These are phyloP conservation scores for Macropodus opercularis DNA, from an alignment of 2,797 vertebrate genomes.

Conservation along the genomic window DNA sequence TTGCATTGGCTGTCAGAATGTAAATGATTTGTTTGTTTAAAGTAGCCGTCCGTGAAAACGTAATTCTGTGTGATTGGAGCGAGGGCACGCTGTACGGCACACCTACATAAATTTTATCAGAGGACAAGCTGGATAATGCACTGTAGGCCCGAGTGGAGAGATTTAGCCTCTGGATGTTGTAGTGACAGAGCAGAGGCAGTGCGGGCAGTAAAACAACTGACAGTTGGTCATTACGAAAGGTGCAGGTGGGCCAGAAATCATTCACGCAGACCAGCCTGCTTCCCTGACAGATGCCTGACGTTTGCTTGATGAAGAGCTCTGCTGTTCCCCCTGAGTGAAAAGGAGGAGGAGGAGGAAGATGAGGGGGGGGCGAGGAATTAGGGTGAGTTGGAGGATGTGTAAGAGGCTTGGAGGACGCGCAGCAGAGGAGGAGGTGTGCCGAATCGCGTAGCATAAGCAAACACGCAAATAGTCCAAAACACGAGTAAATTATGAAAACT, in stretches of 20 bases:
- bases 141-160: slow-evolving; percentile 47
- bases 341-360: neutral
- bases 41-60: slow-evolving; percentile 37
- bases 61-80: slow-evolving; percentile 34
- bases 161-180: slow-evolving; percentile 66
- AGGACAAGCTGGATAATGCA: slow-evolving; percentile 68
- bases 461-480: neutral
- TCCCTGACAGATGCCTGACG: slow-evolving; percentile 66
- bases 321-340: slow-evolving; percentile 37
- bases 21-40: slow-evolving; percentile 22
- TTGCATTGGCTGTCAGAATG: slow-evolving; percentile 18
- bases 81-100: slow-evolving; percentile 25
- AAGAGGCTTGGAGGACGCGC: slow-evolving; percentile 6
- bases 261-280: slow-evolving; percentile 58
- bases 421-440: slow-evolving; percentile 11
- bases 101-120: slow-evolving; percentile 54
- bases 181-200: slow-evolving; percentile 45
- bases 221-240: slow-evolving; percentile 73
- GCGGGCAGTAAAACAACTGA: slow-evolving; percentile 70
- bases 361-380: slow-evolving; percentile 13
- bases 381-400: slow-evolving; percentile 27
- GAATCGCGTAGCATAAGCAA: slow-evolving; percentile 1
- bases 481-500: neutral
- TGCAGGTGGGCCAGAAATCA: slow-evolving; percentile 72
- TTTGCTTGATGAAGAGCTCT: slow-evolving; percentile 68